Base-by-base conservation (phyloP, 2,888 invertebrate genomes). In the Sarcophaga caerulescens region DNA sequence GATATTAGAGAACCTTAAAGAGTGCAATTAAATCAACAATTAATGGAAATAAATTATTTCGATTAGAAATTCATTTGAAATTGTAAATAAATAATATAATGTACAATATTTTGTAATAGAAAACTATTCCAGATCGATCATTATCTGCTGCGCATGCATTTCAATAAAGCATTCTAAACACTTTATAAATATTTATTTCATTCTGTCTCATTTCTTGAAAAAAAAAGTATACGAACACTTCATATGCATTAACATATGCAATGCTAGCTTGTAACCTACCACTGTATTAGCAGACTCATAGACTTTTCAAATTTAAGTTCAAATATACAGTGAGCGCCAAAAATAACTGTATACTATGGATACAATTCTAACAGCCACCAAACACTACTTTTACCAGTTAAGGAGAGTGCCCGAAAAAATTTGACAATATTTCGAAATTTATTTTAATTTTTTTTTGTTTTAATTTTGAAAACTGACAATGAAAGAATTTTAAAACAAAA, bases 1-100 rank as follows among this genome's bases (percentile, higher is more conserved):
- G 1, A 62, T 17, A 62, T 8, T n/a, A 66, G 52, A 45, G 25
- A 25, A 57, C 52, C 23, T 59, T 57, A 57, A 59, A 57, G 12
- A n/a, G 63, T 14, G 23, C 75, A 81, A 81, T 74, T 81, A 63
- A 75, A 23, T 66, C 65, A 19, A 73, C 59, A 80, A 63, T 81
- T 81, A 70, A 17, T 69, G 66, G 44, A 81, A 70, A 81, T 76
- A 76, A 70, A 81, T 81, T 70, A 70, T 76, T 73, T 70, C 0
- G 70, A 70, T 65, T 63, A 19, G 4, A 62, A 75, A 75, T 35
- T 44, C 63, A 69, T 62, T 73, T 19, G 47, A 12, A 35, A 10
- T 35, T 10, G 35, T 35, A 35, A 10, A 10, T 35, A 35, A 71
- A 66, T 14, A 78, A 25, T 47, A 45, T n/a, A 63, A 57, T 23